Evolutionary conservation across 2,888 invertebrate genomes (phyloP).

Genomic region (Clunio marinus): DNA sequence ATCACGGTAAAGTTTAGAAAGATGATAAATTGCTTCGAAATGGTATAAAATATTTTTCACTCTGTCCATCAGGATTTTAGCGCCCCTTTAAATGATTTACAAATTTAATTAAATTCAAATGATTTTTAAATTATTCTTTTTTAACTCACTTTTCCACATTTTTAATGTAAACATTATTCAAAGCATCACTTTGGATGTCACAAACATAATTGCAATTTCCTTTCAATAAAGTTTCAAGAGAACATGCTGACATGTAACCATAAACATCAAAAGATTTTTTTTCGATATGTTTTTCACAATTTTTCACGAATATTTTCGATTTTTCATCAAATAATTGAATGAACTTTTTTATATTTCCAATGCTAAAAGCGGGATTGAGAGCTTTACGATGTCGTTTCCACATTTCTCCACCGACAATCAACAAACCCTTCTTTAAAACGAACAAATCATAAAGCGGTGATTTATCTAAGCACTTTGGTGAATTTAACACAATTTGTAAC

Average conservation of each 20-base stretch:
- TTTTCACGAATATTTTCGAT: not conserved
- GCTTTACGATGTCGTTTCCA: conserved; percentile 5
- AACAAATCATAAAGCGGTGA: not conserved
- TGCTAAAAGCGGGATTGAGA: not conserved
- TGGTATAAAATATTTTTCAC: not conserved
- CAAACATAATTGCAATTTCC: not conserved
- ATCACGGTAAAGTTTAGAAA: not conserved
- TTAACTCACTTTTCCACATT: not conserved
- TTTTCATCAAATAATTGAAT: conserved; percentile 13
- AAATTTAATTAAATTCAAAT: conserved; percentile 1
- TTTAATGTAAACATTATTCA: not conserved
- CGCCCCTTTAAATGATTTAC: not conserved
- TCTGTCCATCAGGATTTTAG: not conserved
- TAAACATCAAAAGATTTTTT: conserved; percentile 5
- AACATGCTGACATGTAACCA: not conserved
- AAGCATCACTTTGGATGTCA: not conserved
- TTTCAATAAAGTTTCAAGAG: not conserved
- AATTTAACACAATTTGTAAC: not conserved
- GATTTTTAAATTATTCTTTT: not conserved
- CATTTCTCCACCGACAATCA: not conserved
- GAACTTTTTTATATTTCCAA: not conserved
- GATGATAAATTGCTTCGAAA: not conserved
- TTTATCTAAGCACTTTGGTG: not conserved
- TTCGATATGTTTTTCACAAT: not conserved
- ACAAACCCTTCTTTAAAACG: not conserved